These are phyloP conservation scores for Cydia fagiglandana DNA, from an alignment of 1,140 invertebrate species.

Conservation along the genomic window DNA sequence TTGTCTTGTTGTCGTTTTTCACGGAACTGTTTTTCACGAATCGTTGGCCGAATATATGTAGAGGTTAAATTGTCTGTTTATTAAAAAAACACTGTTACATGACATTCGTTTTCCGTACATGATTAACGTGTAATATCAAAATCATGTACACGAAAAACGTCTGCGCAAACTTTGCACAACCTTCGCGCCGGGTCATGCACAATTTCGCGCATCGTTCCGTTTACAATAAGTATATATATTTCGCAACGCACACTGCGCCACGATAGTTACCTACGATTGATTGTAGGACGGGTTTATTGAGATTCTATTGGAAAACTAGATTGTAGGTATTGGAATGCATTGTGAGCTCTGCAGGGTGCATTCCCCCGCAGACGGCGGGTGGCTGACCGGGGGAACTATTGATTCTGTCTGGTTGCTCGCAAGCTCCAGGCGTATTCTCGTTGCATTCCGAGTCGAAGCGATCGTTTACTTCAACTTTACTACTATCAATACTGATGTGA, in stretches of 20 bases:
- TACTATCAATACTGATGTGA: neutral
- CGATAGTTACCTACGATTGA: neutral
- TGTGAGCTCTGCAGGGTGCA: constrained; percentile 41
- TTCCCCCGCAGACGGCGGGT: constrained; percentile 53
- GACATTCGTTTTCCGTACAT: neutral
- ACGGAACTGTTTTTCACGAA: too few species aligned
- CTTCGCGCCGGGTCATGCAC: neutral
- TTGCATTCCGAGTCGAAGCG: neutral
- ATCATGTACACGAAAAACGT: neutral
- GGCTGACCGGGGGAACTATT: constrained; percentile 51
- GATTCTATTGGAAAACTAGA: constrained; percentile 1
- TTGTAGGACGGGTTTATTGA: constrained; percentile 1
- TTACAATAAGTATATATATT: neutral
- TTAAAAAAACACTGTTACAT: too few species aligned
- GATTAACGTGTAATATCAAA: neutral
- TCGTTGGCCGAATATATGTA: too few species aligned
- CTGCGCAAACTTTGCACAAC: neutral
- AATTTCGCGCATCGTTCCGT: constrained; percentile 1
- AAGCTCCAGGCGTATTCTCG: neutral
- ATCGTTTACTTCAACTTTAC: neutral
- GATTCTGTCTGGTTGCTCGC: constrained; percentile 64
- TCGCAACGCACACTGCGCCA: constrained; percentile 1
- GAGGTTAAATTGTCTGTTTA: too few species aligned
- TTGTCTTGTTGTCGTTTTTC: too few species aligned
- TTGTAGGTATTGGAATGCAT: constrained; percentile 18